Conservation (phyloP, 1,140 invertebrate species). For the Drosophila setifemur region DNA sequence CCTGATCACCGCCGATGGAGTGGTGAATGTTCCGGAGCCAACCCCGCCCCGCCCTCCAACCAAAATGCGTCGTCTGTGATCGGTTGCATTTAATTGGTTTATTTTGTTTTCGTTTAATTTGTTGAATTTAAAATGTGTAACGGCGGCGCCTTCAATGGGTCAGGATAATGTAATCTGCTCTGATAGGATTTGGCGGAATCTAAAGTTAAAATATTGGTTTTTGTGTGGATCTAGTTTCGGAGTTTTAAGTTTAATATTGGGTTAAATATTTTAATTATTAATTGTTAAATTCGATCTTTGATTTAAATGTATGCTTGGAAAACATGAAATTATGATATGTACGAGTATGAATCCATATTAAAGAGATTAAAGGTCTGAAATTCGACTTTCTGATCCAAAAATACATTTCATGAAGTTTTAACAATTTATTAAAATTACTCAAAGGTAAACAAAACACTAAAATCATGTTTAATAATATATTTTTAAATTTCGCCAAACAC, state of each 20-base stretch:
- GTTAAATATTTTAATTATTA: too few relatives aligned
- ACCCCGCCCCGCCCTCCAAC: neutral
- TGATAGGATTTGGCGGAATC: slow-evolving; percentile 1
- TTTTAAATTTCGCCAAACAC: slow-evolving; percentile 4
- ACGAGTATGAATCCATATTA: too few relatives aligned
- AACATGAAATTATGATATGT: neutral
- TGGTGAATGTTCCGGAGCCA: slow-evolving; percentile 56
- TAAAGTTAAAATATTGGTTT: too few relatives aligned
- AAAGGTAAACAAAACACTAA: too few relatives aligned
- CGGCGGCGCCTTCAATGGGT: slow-evolving; percentile 5
- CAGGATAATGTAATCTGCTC: neutral
- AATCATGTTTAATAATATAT: neutral
- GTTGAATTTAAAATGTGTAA: slow-evolving; percentile 64
- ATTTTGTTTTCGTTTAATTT: slow-evolving; percentile 54
- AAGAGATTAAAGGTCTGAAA: too few relatives aligned
- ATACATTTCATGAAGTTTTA: too few relatives aligned
- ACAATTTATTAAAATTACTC: neutral
- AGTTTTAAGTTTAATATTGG: too few relatives aligned
- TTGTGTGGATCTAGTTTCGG: too few relatives aligned
- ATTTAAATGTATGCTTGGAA: too few relatives aligned
- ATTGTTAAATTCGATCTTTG: too few relatives aligned
- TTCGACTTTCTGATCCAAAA: too few relatives aligned
- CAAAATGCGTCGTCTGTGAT: slow-evolving; percentile 40
- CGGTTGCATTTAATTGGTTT: slow-evolving; percentile 43
- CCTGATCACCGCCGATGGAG: slow-evolving; percentile 63